Percentiles rank a stretch among this genome's conserved stretches.
These are phyloP conservation scores for Proteles cristata DNA, from an alignment of 2,113 vertebrate genomes.

Conservation along the genomic window DNA sequence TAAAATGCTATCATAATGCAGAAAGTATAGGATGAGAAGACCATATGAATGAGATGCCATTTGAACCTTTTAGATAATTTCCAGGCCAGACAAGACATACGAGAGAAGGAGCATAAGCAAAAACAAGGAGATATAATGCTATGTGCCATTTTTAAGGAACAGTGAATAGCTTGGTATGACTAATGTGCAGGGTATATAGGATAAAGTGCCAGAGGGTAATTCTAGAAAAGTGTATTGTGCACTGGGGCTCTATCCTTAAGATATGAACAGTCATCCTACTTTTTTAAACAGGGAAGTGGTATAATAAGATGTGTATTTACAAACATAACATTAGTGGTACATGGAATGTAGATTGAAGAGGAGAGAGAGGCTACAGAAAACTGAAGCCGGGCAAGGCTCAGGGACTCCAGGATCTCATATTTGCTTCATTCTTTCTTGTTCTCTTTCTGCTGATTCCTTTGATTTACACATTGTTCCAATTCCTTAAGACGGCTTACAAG, in stretches of 20 bases:
- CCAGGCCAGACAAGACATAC: not conserved
- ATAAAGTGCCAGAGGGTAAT: not conserved
- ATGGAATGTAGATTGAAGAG: not conserved
- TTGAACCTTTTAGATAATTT: not conserved
- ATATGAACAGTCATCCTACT: not conserved
- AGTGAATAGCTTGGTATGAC: not conserved
- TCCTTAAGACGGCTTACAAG: not conserved
- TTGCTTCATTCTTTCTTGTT: not conserved
- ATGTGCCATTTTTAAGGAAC: not conserved
- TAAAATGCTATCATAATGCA: not conserved
- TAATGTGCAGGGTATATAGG: not conserved
- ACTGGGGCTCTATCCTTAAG: not conserved
- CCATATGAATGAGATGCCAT: not conserved
- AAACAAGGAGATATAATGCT: not conserved
- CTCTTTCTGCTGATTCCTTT: not conserved
- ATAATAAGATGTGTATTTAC: not conserved
- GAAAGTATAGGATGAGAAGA: not conserved
- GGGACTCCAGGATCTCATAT: not conserved
- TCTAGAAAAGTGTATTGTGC: not conserved
- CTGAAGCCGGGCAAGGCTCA: not conserved
- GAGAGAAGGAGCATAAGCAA: not conserved
- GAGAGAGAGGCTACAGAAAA: not conserved
- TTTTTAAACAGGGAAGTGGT: not conserved
- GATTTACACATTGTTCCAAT: not conserved
- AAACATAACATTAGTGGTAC: not conserved